A percentile compares a stretch with the other conserved stretches of the same genome.
phyloP scores from a whole-genome alignment of 2,888 invertebrate genomes.

The Idaea biselata region DNA sequence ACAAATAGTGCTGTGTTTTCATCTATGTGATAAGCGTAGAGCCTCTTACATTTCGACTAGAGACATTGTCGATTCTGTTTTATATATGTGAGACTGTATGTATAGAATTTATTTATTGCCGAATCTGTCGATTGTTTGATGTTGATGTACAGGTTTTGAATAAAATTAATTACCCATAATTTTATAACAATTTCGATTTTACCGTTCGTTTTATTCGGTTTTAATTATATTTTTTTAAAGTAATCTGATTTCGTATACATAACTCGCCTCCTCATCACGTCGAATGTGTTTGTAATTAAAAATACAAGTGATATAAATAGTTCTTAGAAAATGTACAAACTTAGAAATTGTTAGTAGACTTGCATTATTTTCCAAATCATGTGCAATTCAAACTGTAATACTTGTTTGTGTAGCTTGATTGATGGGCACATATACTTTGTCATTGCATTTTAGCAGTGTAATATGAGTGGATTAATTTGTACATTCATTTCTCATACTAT shows the following conservation, averaged over 20 bases:
- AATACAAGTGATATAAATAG: constrained; percentile 70
- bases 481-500: constrained; percentile 72
- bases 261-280: constrained; percentile 53
- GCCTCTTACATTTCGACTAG: constrained; percentile 54
- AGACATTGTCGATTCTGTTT: constrained; percentile 61
- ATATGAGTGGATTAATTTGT: constrained; percentile 64
- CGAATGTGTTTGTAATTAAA: constrained; percentile 54
- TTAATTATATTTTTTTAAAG: constrained; percentile 52
- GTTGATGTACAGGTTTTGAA: constrained; percentile 71
- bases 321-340: constrained; percentile 74
- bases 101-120: constrained; percentile 78
- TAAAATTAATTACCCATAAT: constrained; percentile 53
- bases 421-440: constrained; percentile 61
- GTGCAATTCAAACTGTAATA: constrained; percentile 65
- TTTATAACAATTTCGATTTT: constrained; percentile 68
- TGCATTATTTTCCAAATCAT: constrained; percentile 74
- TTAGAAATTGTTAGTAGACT: constrained; percentile 68
- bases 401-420: constrained; percentile 59
- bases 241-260: constrained; percentile 66
- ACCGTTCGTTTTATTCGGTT: constrained; percentile 47
- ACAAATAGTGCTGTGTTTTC: constrained; percentile 78
- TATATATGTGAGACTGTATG: constrained; percentile 67
- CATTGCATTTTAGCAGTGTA: constrained; percentile 77
- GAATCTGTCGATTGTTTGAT: constrained; percentile 66
- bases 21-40: constrained; percentile 76